Conservation (phyloP, 1,140 invertebrate species). For the Drosophila kohkoa region DNA sequence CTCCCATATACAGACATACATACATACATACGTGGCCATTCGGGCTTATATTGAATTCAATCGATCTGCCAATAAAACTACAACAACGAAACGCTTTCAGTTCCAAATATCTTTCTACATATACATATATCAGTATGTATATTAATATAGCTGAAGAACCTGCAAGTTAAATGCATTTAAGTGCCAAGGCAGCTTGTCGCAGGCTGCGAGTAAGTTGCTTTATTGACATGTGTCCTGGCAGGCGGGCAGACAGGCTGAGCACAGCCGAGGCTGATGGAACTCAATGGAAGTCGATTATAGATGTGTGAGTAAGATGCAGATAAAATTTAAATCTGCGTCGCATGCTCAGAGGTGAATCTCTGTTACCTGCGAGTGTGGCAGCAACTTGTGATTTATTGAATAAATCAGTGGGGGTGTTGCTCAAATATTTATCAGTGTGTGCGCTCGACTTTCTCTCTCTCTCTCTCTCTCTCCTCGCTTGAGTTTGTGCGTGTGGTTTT, state of each 20-base stretch:
- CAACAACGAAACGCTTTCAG: conserved; percentile 48
- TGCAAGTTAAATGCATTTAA: conserved; percentile 70
- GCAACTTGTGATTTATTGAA: conserved; percentile 78
- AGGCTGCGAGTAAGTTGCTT: conserved; percentile 26
- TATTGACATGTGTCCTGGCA: conserved; percentile 70
- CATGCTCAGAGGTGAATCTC: conserved; percentile 25
- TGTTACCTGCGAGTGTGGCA: conserved; percentile 38
- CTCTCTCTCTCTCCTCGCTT: background rate
- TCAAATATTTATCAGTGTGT: conserved; percentile 73
- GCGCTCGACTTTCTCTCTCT: background rate
- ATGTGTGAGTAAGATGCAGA: conserved; percentile 48
- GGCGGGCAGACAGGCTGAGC: background rate
- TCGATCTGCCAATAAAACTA: conserved; percentile 34
- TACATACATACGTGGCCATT: background rate
- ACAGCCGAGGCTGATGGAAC: background rate
- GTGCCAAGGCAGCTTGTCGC: conserved; percentile 34
- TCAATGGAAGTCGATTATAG: conserved; percentile 34
- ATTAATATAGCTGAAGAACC: conserved; percentile 23
- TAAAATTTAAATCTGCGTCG: conserved; percentile 70
- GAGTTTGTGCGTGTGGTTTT: conserved; percentile 50
- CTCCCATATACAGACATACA: too few species aligned
- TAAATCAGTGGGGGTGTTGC: conserved; percentile 70
- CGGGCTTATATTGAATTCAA: conserved; percentile 42
- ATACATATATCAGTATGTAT: background rate
- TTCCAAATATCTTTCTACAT: conserved; percentile 6